A percentile compares a stretch with the other conserved stretches of the same genome.
Conservation (phyloP, 1,140 invertebrate species). For the Drosophila pruinosa region DNA sequence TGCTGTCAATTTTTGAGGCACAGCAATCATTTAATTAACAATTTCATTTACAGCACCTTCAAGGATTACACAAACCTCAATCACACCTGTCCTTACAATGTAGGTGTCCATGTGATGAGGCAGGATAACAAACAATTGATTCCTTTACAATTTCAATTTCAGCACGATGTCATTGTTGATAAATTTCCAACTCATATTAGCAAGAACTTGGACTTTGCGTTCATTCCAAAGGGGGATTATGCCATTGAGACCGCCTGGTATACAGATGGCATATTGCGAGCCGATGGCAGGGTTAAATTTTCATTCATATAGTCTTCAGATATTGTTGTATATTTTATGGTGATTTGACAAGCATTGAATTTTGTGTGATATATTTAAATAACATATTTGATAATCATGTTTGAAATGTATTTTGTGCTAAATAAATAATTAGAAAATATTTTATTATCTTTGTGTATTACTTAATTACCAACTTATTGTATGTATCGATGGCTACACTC, state of each 20-base stretch:
- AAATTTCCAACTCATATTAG: slow-evolving; percentile 21
- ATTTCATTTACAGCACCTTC: slow-evolving; percentile 1
- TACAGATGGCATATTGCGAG: background rate
- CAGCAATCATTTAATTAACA: background rate
- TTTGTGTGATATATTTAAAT: no score
- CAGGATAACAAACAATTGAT: background rate
- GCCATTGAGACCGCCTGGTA: no score
- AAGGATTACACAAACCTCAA: slow-evolving; percentile 22
- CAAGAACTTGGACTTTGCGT: background rate
- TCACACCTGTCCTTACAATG: slow-evolving; percentile 25
- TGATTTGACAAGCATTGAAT: no score
- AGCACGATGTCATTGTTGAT: slow-evolving; percentile 17
- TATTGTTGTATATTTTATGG: no score
- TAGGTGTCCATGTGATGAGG: background rate
- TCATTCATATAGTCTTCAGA: no score
- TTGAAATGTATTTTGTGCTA: no score
- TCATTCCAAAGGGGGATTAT: background rate
- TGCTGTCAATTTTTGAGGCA: slow-evolving; percentile 3
- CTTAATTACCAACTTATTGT: no score
- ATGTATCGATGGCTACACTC: no score
- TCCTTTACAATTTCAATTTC: background rate
- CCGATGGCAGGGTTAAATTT: no score
- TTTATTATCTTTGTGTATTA: no score
- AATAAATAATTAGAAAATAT: no score
- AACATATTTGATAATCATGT: no score